Evolutionary conservation across 2,888 invertebrate genomes (phyloP), one percentile per base, ranked within the genome.

Genomic region (Scotopteryx bipunctaria): DNA sequence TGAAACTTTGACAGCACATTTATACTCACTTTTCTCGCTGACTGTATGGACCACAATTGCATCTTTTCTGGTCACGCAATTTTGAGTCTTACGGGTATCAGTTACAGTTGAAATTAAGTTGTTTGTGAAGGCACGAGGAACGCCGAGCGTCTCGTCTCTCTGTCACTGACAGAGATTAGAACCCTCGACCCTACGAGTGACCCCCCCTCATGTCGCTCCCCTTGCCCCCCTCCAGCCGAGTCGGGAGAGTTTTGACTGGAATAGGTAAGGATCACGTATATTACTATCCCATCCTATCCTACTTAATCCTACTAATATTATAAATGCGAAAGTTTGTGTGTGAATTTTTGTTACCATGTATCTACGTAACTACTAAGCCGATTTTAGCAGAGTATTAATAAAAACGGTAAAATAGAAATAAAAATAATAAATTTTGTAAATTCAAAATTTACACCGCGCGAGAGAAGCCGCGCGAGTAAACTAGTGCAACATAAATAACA

Each of bases 101-200:
- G 25, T 38, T 36, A 53, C 38, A 47, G 53, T 38, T 38, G 33
- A 36, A 38, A 47, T 37, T 38, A 31, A 15, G 17, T 27, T 46
- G 27, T 25, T 5, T 5, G 14, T 9, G 3, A 15, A 9, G 23
- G 32, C 9, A 16, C 8, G 29, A 8, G 13, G 25, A 33, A 38
- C 11, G 31, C 19, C 31, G 43, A 43, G 53, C 42, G 45, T 19
- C 52, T 42, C 36, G 48, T 23, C 47, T 32, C 19, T 38, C 56
- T 57, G 52, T 49, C 52, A 53, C 42, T 33, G 56, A 15, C 56
- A 57, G 52, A 55, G 55, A 53, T 57, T 53, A 57, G 56, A 44
- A 43, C 53, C 48, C 48, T 35, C 42, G 46, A 44, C 55, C 44
- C 50, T 41, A 17, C 35, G 47, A 47, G 51, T 38, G 33, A 51